Evolutionary conservation across 2,797 vertebrate genomes (phyloP), one percentile per base, ranked within the genome.

Genomic region (Cercopithecus neglectus): DNA sequence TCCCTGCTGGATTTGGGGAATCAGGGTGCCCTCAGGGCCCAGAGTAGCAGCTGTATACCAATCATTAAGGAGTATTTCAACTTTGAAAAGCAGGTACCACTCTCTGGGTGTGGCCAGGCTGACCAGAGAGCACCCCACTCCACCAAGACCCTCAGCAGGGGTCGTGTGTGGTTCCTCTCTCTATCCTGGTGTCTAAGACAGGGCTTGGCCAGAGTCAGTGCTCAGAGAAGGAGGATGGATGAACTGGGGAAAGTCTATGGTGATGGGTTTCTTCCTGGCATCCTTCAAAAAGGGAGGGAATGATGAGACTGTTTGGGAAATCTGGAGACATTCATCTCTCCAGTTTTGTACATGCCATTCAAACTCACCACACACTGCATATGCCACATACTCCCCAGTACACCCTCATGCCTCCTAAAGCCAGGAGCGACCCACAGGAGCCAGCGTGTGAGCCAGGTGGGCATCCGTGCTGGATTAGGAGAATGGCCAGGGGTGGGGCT

Each of bases 321-420:
- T 21, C 67, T 0, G 39, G 46, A 53, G 46, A 74, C 26, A 30
- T 64, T 17, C 3, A 5, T 36, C 57, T 81, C 33, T 67, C 53
- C 59, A 4, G 39, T 9, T 94, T 50, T 70, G 24, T 3, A 1
- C n/a, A 8, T 11, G 10, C 6, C 10, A 10, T 16, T 5, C 44
- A 14, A 48, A n/a, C 19, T 1, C 8, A n/a, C 39, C 55, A n/a
- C 9, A 11, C 3, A 4, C 24, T 50, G 21, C 24, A 67, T 9
- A 46, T 2, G 74, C 30, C 1, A 33, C 1, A 50, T 2, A 1
- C 16, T 30, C 48, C 3, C 19, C 12, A 46, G 13, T 1, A 11
- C 0, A 44, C 5, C 13, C 2, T 3, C 30, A 44, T 0, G 26
- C 7, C 2, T 24, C n/a, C 19, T 22, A 70, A 39, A 91, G 16